phyloP scores from a whole-genome alignment of 2,797 vertebrate genomes.

The Leucoraja ocellata region DNA sequence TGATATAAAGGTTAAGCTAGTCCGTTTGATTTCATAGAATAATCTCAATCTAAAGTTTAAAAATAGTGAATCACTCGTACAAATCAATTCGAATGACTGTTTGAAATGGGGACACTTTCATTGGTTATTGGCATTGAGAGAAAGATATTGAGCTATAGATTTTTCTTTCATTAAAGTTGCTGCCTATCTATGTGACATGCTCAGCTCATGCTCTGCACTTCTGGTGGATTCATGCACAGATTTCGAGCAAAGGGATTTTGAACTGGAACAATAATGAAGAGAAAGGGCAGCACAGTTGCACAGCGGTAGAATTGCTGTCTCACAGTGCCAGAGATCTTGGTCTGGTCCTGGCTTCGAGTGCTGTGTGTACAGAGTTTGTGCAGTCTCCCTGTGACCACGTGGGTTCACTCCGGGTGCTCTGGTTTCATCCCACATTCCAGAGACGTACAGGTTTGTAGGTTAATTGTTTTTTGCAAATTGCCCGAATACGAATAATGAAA shows the following conservation, averaged over 20 bases:
- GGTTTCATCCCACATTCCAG: too few species aligned
- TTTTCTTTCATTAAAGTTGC: not conserved
- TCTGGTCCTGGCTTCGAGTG: too few species aligned
- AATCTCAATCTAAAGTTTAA: not conserved
- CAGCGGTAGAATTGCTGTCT: too few species aligned
- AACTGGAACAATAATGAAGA: not conserved
- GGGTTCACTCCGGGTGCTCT: too few species aligned
- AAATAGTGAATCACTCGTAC: not conserved
- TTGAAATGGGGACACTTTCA: not conserved
- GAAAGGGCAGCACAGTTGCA: too few species aligned
- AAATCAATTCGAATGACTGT: conserved; percentile 26
- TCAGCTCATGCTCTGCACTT: not conserved
- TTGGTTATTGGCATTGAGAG: conserved; percentile 4
- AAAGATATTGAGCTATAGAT: conserved; percentile 6
- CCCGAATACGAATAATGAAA: too few species aligned
- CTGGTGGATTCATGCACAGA: not conserved
- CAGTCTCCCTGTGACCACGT: too few species aligned
- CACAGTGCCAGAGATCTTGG: too few species aligned
- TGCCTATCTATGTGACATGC: not conserved
- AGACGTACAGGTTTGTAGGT: too few species aligned
- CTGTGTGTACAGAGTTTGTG: too few species aligned
- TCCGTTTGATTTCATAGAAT: not conserved
- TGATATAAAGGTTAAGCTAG: not conserved
- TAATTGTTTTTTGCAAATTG: too few species aligned
- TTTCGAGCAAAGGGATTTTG: not conserved